Conservation (phyloP, 30 jellyfish, hydroid and myxozoan species). For the Pseudorhiza aurosa region DNA sequence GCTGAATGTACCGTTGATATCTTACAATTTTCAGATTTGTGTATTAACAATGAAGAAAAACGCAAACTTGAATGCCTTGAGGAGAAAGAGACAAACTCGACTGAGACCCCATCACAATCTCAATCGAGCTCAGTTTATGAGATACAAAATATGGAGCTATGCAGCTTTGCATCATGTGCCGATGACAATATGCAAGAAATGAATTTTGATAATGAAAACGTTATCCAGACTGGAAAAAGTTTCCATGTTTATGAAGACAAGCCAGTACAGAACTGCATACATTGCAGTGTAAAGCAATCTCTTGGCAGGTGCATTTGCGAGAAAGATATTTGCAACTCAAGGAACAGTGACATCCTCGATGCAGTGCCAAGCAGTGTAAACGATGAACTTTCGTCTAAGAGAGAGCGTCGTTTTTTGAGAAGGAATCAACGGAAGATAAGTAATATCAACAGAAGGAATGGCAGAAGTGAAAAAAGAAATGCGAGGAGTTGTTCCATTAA, state of each 20-base stretch:
- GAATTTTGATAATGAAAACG: neutral
- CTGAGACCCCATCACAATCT: neutral
- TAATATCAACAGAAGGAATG: neutral
- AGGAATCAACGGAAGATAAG: neutral
- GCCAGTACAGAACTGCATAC: neutral
- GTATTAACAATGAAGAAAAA: no score
- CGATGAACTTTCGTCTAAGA: neutral
- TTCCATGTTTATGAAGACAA: slow-evolving; percentile 1
- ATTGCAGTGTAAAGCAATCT: neutral
- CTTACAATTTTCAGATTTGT: no score
- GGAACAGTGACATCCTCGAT: no score
- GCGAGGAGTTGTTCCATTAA: neutral
- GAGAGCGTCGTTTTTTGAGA: slow-evolving; percentile 5
- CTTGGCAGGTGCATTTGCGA: neutral
- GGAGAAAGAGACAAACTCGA: neutral
- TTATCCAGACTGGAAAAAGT: neutral
- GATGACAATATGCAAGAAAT: neutral
- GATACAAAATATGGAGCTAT: neutral
- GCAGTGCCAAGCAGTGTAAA: neutral
- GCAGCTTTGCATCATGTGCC: no score
- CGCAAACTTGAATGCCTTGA: neutral
- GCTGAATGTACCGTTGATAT: no score
- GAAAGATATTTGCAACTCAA: no score
- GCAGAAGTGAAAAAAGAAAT: neutral
- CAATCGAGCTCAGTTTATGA: neutral